A percentile compares a stretch with the other conserved stretches of the same genome.
phyloP scores from a whole-genome alignment of 2,797 vertebrate species.

The Periparus ater region DNA sequence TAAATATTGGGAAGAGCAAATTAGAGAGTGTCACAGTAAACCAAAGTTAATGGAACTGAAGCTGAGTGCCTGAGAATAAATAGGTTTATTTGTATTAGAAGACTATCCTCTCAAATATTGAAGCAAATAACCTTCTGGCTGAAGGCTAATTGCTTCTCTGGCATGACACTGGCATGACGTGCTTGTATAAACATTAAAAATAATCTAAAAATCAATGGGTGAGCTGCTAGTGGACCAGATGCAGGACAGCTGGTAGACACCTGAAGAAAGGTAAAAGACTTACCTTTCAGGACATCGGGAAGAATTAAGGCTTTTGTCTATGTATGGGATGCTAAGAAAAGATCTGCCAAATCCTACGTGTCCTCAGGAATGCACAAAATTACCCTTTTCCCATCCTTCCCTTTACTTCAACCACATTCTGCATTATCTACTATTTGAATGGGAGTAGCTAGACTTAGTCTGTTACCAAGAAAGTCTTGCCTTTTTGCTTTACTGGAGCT shows the following conservation, averaged over 20 bases:
- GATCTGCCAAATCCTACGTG: background rate
- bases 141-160: background rate
- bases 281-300: background rate
- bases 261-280: background rate
- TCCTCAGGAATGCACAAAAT: background rate
- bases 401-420: background rate
- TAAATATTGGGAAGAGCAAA: slow-evolving; percentile 28
- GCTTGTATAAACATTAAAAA: background rate
- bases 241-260: background rate
- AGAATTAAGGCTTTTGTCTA: background rate
- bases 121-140: background rate
- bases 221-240: background rate
- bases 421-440: background rate
- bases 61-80: background rate
- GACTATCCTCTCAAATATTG: background rate
- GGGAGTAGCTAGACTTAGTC: background rate
- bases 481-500: background rate
- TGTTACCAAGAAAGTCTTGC: background rate
- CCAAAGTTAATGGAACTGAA: background rate
- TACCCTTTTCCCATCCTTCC: background rate
- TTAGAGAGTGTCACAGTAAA: background rate
- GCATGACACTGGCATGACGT: background rate
- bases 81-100: background rate
- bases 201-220: background rate
- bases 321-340: background rate